Conservation (phyloP, 1,140 invertebrate genomes). For the Drosophila sturtevanti region DNA sequence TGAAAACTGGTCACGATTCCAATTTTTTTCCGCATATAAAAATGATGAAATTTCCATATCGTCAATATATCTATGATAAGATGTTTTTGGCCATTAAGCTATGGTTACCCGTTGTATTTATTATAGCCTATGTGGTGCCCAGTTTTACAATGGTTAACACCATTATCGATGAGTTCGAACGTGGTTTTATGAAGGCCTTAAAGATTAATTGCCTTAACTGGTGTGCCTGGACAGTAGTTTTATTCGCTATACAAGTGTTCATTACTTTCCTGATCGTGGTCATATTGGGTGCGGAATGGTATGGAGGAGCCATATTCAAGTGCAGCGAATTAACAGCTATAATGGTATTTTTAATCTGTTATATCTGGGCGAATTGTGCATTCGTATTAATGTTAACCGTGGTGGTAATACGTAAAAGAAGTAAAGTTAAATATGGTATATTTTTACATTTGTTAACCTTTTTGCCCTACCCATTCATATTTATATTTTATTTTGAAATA, state of each 20-base stretch:
- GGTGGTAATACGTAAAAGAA: neutral
- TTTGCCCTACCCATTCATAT: neutral
- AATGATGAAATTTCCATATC: slow-evolving; percentile 1
- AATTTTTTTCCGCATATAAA: neutral
- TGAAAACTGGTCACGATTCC: neutral
- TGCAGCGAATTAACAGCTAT: neutral
- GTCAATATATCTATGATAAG: neutral
- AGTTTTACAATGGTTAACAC: neutral
- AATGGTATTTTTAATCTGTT: neutral
- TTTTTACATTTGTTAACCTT: neutral
- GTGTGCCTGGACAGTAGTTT: neutral
- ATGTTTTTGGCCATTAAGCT: neutral
- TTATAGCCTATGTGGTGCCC: neutral
- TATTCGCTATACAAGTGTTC: neutral
- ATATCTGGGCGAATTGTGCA: neutral
- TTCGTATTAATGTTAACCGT: neutral
- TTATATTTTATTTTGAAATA: neutral
- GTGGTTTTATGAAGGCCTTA: neutral
- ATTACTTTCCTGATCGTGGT: neutral
- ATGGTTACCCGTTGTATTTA: neutral
- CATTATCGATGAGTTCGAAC: neutral
- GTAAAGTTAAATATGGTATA: neutral
- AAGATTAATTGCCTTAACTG: neutral
- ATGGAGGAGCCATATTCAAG: neutral
- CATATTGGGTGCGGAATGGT: neutral